Base-by-base conservation (phyloP, 2,113 vertebrate genomes). In the Aleadryas rufinucha region DNA sequence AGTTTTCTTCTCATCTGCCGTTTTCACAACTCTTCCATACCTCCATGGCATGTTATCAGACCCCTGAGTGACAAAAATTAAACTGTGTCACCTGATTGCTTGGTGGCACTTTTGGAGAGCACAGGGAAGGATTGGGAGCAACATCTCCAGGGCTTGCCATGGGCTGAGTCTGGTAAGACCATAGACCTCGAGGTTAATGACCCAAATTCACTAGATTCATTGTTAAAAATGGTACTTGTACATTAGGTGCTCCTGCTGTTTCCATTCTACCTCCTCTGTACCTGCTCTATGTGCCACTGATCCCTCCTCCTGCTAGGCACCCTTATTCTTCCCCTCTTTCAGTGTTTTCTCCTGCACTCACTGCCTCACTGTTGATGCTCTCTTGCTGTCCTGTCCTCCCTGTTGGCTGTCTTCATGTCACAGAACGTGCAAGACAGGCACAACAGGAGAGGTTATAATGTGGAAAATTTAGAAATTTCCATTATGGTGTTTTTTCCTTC, bases 281-380 rank as follows among this genome's bases (percentile, higher is more conserved):
- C 7, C 8, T 2, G 3, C 20, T 26, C 14, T 1, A 1, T 5
- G 16, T 26, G 45, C 0, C 4, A 17, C 33, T 31, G 63, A 26
- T 39, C 27, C 24, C 35, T 39, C 14, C 11, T 42, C n/a, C 39
- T 77, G n/a, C 28, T 57, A 22, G 31, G 11, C 30, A 31, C 11
- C 20, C n/a, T 54, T 19, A 8, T 16, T 41, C 77, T 47, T 4
- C 18, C 31, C 19, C 20, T 53, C 15, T 78, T 44, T 21, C 17
- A 23, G 0, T 35, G 41, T n/a, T 83, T 80, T 69, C 26, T 39
- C 33, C 84, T 27, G n/a, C 21, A 4, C 44, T 64, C 35, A 8
- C 16, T 79, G 41, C 10, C 28, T 64, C 30, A 5, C 20, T 3
- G 6, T 9, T 30, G 42, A 59, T 65, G 65, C 3, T 71, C 2